These are phyloP conservation scores for Tetragonula carbonaria DNA, from an alignment of 2,888 invertebrate genomes.

Conservation along the genomic window DNA sequence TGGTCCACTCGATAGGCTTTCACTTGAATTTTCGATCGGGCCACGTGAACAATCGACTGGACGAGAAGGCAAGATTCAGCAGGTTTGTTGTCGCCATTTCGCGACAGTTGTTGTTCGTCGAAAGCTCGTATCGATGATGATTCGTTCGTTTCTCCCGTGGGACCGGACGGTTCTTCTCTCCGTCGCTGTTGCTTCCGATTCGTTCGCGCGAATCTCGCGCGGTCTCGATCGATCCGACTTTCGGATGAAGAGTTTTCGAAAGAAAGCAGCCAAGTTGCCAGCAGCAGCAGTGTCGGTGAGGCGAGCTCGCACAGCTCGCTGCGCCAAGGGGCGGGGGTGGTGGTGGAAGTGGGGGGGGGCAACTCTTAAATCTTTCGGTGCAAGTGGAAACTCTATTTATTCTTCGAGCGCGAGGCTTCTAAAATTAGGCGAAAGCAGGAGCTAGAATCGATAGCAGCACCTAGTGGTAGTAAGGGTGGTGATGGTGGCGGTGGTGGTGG, in stretches of 20 bases:
- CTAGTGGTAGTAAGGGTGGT: constrained; percentile 59
- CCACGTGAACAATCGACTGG: too few relatives aligned
- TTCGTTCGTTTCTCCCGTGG: constrained; percentile 26
- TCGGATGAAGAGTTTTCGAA: background rate
- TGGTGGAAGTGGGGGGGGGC: background rate
- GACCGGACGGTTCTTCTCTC: too few relatives aligned
- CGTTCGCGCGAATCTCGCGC: too few relatives aligned
- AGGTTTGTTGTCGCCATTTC: background rate
- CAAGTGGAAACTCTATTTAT: constrained; percentile 60
- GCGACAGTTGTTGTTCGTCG: too few relatives aligned
- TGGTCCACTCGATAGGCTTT: too few relatives aligned
- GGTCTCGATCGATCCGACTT: too few relatives aligned
- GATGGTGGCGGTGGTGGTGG: constrained; percentile 48
- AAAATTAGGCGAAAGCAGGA: constrained; percentile 78
- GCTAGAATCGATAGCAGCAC: constrained; percentile 79
- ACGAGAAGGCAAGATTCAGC: too few relatives aligned
- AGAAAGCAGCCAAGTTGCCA: background rate
- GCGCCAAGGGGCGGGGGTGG: too few relatives aligned
- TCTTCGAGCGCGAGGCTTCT: constrained; percentile 69
- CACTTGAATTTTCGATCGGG: too few relatives aligned
- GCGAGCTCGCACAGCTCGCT: too few relatives aligned
- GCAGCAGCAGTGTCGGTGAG: too few relatives aligned
- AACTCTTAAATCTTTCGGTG: constrained; percentile 42
- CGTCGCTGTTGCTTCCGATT: too few relatives aligned
- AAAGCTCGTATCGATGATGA: background rate